Evolutionary conservation across 2,113 vertebrate species (phyloP).

Genomic region (Craseonycteris thonglongyai): DNA sequence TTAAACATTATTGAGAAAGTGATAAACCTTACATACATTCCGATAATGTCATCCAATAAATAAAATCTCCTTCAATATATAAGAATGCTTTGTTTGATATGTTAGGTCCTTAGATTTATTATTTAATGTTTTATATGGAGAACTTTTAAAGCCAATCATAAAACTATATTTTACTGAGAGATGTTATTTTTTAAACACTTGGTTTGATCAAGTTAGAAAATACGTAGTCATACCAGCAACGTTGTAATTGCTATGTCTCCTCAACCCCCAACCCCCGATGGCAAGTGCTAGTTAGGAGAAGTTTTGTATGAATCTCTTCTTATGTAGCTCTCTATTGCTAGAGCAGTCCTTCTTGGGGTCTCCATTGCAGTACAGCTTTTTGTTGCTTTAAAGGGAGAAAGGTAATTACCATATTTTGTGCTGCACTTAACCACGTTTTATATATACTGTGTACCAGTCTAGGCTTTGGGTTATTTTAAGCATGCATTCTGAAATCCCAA

Average conservation of each 20-base stretch:
- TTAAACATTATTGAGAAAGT: not conserved
- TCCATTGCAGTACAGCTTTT: not conserved
- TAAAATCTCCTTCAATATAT: no score
- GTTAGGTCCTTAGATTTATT: not conserved
- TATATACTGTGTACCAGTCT: not conserved
- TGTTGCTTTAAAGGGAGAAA: not conserved
- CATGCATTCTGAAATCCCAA: not conserved
- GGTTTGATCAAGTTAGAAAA: not conserved
- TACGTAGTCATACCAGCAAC: not conserved
- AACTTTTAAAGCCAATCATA: slow-evolving; percentile 27
- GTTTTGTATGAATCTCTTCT: not conserved
- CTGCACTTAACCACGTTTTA: not conserved
- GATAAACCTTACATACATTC: not conserved
- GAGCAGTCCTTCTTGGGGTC: not conserved
- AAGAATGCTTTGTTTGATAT: not conserved
- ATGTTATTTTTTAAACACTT: not conserved
- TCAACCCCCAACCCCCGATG: no score
- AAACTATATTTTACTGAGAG: not conserved
- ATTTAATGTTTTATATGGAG: not conserved
- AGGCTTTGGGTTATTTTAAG: not conserved
- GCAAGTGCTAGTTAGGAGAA: not conserved
- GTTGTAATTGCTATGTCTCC: not conserved
- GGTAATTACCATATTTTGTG: not conserved
- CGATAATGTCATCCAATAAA: not conserved
- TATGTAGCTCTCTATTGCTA: not conserved